Conservation (phyloP, 1,140 invertebrate species). For the Saccostrea echinata region DNA sequence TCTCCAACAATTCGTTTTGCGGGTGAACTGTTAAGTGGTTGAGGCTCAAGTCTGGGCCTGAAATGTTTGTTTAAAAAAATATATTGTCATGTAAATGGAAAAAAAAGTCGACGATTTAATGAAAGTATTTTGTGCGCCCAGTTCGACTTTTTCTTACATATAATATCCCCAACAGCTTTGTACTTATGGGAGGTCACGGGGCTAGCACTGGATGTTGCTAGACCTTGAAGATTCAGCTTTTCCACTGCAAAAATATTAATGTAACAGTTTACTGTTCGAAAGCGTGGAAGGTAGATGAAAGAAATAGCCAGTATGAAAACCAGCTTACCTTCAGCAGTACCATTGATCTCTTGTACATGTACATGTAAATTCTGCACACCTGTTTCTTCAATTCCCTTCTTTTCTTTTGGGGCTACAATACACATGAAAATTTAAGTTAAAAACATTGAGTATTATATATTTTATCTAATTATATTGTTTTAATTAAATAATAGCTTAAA, state of each 20-base stretch:
- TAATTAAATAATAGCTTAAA: too few relatives aligned
- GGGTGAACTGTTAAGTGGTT: slow-evolving; percentile 30
- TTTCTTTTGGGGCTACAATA: background rate
- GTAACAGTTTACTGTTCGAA: background rate
- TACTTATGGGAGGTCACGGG: background rate
- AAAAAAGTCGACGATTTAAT: too few relatives aligned
- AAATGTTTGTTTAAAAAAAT: background rate
- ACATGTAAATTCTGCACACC: background rate
- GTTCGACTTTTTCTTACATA: slow-evolving; percentile 18
- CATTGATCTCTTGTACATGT: background rate
- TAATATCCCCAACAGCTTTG: slow-evolving; percentile 45
- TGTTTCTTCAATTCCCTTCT: background rate
- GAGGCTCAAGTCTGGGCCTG: slow-evolving; percentile 50
- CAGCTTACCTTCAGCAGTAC: background rate
- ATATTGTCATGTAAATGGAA: background rate
- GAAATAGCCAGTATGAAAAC: background rate
- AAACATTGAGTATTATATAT: too few relatives aligned
- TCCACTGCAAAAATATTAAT: background rate
- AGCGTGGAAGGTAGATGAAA: background rate
- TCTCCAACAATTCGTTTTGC: slow-evolving; percentile 49
- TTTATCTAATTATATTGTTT: too few relatives aligned
- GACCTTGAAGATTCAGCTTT: slow-evolving; percentile 25
- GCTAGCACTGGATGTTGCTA: background rate
- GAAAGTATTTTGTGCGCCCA: too few relatives aligned
- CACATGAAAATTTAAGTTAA: too few relatives aligned